A percentile compares a stretch with the other conserved stretches of the same genome.
Conservation (phyloP, 2,113 vertebrate species). For the Tichodroma muraria region DNA sequence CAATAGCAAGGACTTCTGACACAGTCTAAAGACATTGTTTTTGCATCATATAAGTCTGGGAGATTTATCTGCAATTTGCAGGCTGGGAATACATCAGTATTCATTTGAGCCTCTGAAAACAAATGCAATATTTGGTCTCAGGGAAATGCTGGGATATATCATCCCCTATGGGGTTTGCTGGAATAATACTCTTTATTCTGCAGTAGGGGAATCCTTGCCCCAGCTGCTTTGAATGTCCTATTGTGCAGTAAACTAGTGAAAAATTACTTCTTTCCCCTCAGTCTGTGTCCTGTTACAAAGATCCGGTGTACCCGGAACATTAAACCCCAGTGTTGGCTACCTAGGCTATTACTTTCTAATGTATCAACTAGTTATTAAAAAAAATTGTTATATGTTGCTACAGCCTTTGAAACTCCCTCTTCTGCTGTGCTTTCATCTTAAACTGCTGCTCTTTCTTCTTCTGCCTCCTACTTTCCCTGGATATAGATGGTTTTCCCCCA, state of each 20-base stretch:
- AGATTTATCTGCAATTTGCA: background rate
- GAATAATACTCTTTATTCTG: slow-evolving; percentile 34
- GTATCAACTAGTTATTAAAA: background rate
- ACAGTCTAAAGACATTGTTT: background rate
- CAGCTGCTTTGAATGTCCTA: background rate
- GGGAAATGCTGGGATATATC: background rate
- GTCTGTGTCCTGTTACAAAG: background rate
- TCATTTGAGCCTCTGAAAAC: background rate
- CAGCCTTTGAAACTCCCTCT: background rate
- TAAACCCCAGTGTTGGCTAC: background rate
- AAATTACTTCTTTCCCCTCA: background rate
- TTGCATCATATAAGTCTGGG: background rate
- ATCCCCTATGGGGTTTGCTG: background rate
- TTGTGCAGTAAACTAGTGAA: background rate
- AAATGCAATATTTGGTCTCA: background rate
- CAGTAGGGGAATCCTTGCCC: background rate
- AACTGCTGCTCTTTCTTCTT: slow-evolving; percentile 33
- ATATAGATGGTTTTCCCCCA: slow-evolving; percentile 88
- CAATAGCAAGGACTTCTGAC: slow-evolving; percentile 36
- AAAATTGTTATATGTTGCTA: background rate
- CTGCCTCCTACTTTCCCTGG: background rate
- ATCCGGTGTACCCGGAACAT: background rate
- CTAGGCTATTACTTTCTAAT: background rate
- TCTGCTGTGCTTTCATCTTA: background rate
- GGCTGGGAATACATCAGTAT: background rate